A percentile compares a stretch with the other conserved stretches of the same genome.
Conservation (phyloP, 2,113 vertebrate species). For the Percina caprodes region DNA sequence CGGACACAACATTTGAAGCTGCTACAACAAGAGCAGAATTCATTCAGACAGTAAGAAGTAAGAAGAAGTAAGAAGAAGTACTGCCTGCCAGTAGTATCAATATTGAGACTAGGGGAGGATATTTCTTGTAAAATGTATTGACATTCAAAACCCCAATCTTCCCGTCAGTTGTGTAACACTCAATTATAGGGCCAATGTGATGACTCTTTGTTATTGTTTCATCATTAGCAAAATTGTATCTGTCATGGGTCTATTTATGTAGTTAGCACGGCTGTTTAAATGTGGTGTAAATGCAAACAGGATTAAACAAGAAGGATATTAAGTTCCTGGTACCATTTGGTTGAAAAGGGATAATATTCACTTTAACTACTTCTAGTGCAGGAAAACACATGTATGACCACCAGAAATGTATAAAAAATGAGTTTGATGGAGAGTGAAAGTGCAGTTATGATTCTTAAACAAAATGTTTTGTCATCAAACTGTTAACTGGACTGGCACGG, state of each 20-base stretch:
- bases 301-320: conserved; percentile 1
- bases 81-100: background rate
- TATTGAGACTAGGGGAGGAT: background rate
- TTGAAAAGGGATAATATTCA: background rate
- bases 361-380: background rate
- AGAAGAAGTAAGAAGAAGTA: too few species aligned
- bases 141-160: background rate
- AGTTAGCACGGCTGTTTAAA: background rate
- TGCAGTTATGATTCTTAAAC: background rate
- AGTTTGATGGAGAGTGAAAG: background rate
- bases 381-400: background rate
- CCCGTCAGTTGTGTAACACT: background rate
- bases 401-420: background rate
- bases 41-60: background rate
- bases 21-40: background rate
- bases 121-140: background rate
- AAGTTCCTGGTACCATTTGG: background rate
- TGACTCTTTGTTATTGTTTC: background rate
- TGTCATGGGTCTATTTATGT: background rate
- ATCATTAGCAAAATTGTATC: background rate
- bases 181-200: background rate
- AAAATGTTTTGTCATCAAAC: background rate
- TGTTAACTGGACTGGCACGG: background rate
- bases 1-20: too few species aligned
- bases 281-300: conserved; percentile 25